Percentiles rank a stretch among this genome's conserved stretches.
Evolutionary conservation across 1,140 invertebrate species (phyloP).

Genomic region (Neocloeon triangulifer): DNA sequence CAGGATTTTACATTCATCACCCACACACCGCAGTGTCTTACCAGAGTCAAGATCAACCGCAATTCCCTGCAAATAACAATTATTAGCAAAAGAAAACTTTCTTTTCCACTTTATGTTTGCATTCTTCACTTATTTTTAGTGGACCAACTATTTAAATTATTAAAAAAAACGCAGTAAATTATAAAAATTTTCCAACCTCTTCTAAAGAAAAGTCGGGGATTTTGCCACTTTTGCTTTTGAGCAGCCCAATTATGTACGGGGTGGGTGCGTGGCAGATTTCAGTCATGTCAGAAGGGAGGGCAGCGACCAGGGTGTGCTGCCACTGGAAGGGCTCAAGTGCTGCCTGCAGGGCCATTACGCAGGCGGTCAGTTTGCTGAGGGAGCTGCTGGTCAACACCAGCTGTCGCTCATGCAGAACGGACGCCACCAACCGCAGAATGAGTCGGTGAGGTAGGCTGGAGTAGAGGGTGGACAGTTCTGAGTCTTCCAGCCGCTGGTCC

Average conservation of each 20-base stretch:
- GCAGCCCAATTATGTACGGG: slow-evolving; percentile 47
- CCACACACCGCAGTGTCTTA: slow-evolving; percentile 24
- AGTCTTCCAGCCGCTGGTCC: too few relatives aligned
- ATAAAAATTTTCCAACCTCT: slow-evolving; percentile 15
- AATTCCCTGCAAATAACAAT: slow-evolving; percentile 24
- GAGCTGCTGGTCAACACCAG: too few relatives aligned
- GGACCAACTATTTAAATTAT: background rate
- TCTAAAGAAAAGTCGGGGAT: slow-evolving; percentile 15
- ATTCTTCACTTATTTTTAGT: background rate
- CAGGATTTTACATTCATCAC: slow-evolving; percentile 39
- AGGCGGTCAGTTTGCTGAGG: slow-evolving; percentile 41
- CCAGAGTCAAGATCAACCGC: slow-evolving; percentile 37
- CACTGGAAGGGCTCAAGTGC: slow-evolving; percentile 60
- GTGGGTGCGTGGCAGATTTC: slow-evolving; percentile 50
- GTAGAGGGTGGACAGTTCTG: too few relatives aligned
- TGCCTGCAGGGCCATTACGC: slow-evolving; percentile 44
- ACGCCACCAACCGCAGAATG: too few relatives aligned
- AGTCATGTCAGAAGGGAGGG: slow-evolving; percentile 40
- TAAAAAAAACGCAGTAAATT: background rate
- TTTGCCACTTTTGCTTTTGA: slow-evolving; percentile 24
- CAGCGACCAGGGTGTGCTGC: slow-evolving; percentile 56
- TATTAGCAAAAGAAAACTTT: slow-evolving; percentile 1
- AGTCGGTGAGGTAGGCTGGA: too few relatives aligned
- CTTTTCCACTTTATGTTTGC: background rate
- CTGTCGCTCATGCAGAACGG: too few relatives aligned